Percentiles rank a stretch among this genome's conserved stretches.
Evolutionary conservation across 2,888 invertebrate genomes (phyloP).

Genomic region (Chaetogeoica ovagalla): DNA sequence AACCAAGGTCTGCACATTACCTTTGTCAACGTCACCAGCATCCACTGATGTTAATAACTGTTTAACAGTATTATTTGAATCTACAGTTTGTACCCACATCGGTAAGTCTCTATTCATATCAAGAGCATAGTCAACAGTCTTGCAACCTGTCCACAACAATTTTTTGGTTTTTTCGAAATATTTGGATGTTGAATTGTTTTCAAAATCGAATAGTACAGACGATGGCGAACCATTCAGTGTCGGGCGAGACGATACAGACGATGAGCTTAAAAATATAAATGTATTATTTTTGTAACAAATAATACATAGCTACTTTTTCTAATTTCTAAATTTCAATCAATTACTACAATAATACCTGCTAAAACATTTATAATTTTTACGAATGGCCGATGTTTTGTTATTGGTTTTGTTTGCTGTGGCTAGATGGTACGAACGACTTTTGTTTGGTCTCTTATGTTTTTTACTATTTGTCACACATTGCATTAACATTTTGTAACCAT

Average conservation of each 20-base stretch:
- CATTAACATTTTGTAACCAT: conserved; percentile 49
- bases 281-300: too few relatives aligned
- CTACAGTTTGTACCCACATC: conserved; percentile 51
- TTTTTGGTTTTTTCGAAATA: conserved; percentile 47
- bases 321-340: neutral
- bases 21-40: conserved; percentile 24
- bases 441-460: conserved; percentile 32
- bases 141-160: conserved; percentile 43
- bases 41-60: conserved; percentile 43
- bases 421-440: neutral
- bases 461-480: conserved; percentile 40
- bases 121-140: conserved; percentile 41
- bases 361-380: conserved; percentile 31
- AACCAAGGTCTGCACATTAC: conserved; percentile 42
- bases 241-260: conserved; percentile 36
- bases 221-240: conserved; percentile 38
- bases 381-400: conserved; percentile 21
- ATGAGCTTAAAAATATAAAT: conserved; percentile 29
- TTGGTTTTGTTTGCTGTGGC: conserved; percentile 3
- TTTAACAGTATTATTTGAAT: conserved; percentile 48
- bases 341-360: conserved; percentile 36
- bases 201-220: conserved; percentile 36
- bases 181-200: conserved; percentile 14
- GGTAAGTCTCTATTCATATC: conserved; percentile 43
- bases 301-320: neutral